Percentiles rank a stretch among this genome's conserved stretches.
Conservation (phyloP, 2,888 invertebrate genomes). For the Pediacus dermestoides region DNA sequence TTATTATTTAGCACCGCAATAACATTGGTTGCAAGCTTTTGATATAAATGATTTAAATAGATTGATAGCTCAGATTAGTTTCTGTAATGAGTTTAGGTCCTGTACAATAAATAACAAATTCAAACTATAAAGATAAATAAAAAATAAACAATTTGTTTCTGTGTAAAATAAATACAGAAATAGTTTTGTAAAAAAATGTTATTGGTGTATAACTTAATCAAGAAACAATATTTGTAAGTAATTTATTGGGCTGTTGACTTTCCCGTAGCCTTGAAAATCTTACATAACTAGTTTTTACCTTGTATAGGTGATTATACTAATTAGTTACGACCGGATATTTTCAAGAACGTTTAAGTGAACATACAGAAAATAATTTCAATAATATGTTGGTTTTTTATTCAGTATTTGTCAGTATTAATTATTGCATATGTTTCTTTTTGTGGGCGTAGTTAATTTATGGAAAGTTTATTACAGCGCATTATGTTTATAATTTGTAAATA, state of each 20-base stretch:
- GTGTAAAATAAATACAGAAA: no score
- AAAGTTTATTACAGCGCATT: not conserved
- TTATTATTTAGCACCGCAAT: no score
- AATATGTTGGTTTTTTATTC: constrained; percentile 6
- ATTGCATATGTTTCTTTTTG: not conserved
- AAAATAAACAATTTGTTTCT: no score
- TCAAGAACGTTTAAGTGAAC: constrained; percentile 14
- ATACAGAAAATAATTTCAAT: no score
- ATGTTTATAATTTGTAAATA: not conserved
- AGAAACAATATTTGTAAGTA: constrained; percentile 12
- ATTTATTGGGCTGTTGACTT: constrained; percentile 21
- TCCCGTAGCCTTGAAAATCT: constrained; percentile 17
- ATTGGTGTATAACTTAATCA: constrained; percentile 8
- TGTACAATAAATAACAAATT: no score
- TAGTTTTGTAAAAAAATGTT: no score
- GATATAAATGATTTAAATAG: no score
- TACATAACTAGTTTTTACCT: constrained; percentile 23
- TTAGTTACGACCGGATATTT: constrained; percentile 23
- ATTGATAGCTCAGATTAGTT: no score
- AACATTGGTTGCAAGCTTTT: no score
- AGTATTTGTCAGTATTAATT: constrained; percentile 5
- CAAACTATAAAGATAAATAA: no score
- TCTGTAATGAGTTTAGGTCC: no score
- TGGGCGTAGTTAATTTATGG: not conserved
- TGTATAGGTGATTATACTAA: constrained; percentile 19